Evolutionary conservation across 2,113 vertebrate species (phyloP).

Genomic region (Gopherus flavomarginatus): DNA sequence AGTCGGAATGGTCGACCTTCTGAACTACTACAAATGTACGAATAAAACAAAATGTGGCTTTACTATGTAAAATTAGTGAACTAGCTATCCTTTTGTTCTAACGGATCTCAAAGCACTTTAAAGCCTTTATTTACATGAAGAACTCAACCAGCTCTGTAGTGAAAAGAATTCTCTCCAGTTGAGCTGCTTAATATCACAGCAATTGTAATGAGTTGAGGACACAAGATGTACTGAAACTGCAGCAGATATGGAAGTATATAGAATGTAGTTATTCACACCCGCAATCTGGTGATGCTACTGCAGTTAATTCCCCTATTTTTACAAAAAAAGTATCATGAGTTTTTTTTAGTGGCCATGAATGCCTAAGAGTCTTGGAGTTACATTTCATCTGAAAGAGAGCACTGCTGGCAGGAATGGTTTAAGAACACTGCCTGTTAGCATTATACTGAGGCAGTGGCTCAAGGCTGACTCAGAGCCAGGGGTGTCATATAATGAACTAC

Average conservation of each 20-base stretch:
- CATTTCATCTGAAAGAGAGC: background rate
- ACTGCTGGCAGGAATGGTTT: background rate
- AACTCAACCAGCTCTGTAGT: background rate
- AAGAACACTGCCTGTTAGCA: background rate
- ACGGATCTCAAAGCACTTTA: background rate
- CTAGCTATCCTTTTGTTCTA: background rate
- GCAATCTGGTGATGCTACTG: background rate
- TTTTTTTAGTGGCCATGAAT: background rate
- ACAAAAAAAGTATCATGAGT: background rate
- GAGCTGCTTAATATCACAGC: background rate
- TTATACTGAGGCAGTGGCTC: background rate
- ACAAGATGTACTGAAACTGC: background rate
- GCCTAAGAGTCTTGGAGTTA: background rate
- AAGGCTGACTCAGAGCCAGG: background rate
- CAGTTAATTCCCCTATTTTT: background rate
- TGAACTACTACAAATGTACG: slow-evolving; percentile 87
- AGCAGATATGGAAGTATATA: background rate
- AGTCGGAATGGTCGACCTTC: slow-evolving; percentile 97
- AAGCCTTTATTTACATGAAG: background rate
- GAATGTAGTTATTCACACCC: background rate
- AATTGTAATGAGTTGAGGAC: background rate
- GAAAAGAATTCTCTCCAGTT: background rate
- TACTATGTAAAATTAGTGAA: background rate
- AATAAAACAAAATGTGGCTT: background rate
- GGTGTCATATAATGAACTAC: background rate